Base-by-base conservation (phyloP, 2,888 invertebrate species). In the Ophion ventricosus region DNA sequence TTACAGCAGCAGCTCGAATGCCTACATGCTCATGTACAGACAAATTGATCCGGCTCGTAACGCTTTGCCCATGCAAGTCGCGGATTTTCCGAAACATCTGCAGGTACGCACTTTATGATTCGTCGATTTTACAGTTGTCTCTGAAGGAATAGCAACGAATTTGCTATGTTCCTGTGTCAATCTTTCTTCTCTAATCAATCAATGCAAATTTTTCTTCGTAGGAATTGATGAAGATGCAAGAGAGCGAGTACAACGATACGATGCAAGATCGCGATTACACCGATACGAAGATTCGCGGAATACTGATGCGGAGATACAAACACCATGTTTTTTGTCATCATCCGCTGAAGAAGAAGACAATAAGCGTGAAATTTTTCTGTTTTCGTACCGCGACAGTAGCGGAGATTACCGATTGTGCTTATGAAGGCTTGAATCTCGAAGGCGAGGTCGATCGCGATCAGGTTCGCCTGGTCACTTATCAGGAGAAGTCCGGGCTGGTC, bases 1-100 rank as follows among this genome's bases (percentile, higher is more conserved):
- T 54, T 97, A 96, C 91, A 96, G 96, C 88, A 96, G 96, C 77
- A 97, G 97, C 90, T 97, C 97, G 66, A 98, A 97, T 93, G 98
- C 98, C 0, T 98, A 98, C 90, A 98, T 98, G 98, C 94, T 98
- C 80, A 97, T 98, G 97, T 98, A 98, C 91, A 94, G 98, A 69
- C 96, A 97, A 93, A 95, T 96, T 66, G 96, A 96, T 92, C 93
- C 94, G 67, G 94, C 94, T 67, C 93, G 95, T 35, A 97, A 97
- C 91, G 94, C 94, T 82, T 92, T 94, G n/a, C 95, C 95, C 1
- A 96, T 96, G 91, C 94, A 95, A 63, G 94, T 94, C 0, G 95
- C 95, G n/a, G 95, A 96, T 54, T 96, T 98, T 89, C 98, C 98
- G 0, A 94, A 94, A 57, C 97, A 97, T 91, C 96, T 98, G 73